A percentile compares a stretch with the other conserved stretches of the same genome.
Conservation (phyloP, 2,113 vertebrate species). For the Oenanthe melanoleuca region DNA sequence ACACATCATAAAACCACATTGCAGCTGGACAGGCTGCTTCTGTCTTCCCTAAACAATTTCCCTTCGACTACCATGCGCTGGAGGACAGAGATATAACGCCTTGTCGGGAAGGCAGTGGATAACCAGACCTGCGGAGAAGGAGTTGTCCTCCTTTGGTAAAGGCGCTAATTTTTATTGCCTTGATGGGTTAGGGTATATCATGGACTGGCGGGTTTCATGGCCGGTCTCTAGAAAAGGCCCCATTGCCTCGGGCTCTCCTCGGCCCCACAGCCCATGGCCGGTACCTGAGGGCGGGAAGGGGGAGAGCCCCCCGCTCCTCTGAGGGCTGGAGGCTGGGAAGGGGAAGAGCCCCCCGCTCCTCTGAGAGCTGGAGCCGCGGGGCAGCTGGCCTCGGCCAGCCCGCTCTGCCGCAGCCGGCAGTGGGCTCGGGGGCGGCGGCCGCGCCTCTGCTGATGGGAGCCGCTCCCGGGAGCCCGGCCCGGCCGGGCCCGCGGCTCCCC, state of each 20-base stretch:
- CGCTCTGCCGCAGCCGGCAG: background rate
- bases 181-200: fast-evolving
- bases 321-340: background rate
- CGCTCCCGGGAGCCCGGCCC: too few species aligned
- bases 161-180: background rate
- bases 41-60: background rate
- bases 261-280: background rate
- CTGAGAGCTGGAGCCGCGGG: background rate
- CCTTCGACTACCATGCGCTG: fast-evolving
- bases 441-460: background rate
- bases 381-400: background rate
- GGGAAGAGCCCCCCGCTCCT: too few species aligned
- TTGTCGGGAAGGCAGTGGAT: background rate
- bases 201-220: fast-evolving
- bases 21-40: background rate
- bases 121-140: background rate
- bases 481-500: too few species aligned
- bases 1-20: fast-evolving
- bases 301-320: too few species aligned
- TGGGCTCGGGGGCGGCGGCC: background rate
- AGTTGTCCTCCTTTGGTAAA: constrained; percentile 40
- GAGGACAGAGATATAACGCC: background rate
- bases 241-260: too few species aligned
- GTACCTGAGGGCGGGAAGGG: background rate
- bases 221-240: fast-evolving